Evolutionary conservation across 2,797 vertebrate species (phyloP).

Genomic region (Sebastes hubbsi): DNA sequence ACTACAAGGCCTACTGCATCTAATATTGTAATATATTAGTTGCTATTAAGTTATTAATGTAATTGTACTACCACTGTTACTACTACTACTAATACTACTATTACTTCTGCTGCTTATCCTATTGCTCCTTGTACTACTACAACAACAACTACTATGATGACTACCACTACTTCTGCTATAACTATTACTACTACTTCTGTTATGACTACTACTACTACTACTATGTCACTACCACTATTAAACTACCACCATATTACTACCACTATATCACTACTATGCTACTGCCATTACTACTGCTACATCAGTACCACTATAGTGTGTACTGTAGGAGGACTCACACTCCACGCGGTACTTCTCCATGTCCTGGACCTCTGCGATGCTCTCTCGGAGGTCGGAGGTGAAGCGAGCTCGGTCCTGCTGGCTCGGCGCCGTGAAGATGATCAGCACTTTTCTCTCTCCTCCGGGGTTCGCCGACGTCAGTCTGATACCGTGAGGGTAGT

Average conservation of each 20-base stretch:
- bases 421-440: constrained; percentile 92
- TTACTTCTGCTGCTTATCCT: no score
- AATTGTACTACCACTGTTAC: no score
- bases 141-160: not conserved
- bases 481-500: constrained; percentile 93
- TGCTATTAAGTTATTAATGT: no score
- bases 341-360: constrained; percentile 97
- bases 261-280: not conserved
- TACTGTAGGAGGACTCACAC: constrained; percentile 79
- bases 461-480: constrained; percentile 90
- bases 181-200: no score
- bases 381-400: constrained; percentile 91
- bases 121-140: no score
- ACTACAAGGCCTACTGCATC: no score
- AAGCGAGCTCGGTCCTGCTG: constrained; percentile 92
- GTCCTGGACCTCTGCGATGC: constrained; percentile 93
- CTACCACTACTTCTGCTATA: not conserved
- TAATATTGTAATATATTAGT: no score
- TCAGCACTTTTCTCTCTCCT: constrained; percentile 91
- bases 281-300: not conserved
- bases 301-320: constrained; percentile 11
- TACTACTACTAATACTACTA: no score
- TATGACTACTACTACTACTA: no score
- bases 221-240: not conserved
- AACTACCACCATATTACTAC: not conserved